These are phyloP conservation scores for Chunga burmeisteri DNA, from an alignment of 2,113 vertebrate species.

Conservation along the genomic window DNA sequence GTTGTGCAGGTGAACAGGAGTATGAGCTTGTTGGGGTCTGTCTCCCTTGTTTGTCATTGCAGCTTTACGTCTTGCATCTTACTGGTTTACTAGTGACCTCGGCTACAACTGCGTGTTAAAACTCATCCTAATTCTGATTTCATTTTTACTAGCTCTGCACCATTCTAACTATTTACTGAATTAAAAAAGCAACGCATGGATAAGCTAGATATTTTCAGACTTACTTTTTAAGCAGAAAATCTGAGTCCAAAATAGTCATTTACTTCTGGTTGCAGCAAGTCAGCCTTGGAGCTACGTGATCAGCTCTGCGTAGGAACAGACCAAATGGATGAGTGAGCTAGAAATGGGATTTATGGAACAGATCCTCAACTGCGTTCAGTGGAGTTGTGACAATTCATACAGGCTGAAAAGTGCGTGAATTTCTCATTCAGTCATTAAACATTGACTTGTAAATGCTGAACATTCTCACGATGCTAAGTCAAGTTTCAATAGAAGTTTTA, in stretches of 20 bases:
- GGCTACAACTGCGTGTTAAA: neutral
- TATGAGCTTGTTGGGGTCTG: neutral
- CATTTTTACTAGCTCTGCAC: neutral
- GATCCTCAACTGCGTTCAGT: neutral
- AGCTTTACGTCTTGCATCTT: neutral
- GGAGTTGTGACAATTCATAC: neutral
- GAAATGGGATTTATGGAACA: neutral
- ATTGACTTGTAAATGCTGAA: neutral
- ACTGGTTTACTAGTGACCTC: neutral
- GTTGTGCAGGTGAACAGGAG: neutral
- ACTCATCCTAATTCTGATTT: neutral
- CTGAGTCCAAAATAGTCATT: neutral
- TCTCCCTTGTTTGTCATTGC: neutral
- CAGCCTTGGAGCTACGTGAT: neutral
- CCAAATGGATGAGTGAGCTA: neutral
- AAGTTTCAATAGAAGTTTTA: constrained; percentile 9
- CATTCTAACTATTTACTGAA: neutral
- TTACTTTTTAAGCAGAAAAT: neutral
- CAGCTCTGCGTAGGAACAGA: neutral
- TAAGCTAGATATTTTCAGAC: neutral
- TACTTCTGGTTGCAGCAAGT: neutral
- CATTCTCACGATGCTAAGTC: neutral
- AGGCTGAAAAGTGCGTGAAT: neutral
- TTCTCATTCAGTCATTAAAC: neutral
- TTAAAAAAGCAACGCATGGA: neutral